Evolutionary conservation across 2,113 vertebrate genomes (phyloP).

Genomic region (Colius striatus): DNA sequence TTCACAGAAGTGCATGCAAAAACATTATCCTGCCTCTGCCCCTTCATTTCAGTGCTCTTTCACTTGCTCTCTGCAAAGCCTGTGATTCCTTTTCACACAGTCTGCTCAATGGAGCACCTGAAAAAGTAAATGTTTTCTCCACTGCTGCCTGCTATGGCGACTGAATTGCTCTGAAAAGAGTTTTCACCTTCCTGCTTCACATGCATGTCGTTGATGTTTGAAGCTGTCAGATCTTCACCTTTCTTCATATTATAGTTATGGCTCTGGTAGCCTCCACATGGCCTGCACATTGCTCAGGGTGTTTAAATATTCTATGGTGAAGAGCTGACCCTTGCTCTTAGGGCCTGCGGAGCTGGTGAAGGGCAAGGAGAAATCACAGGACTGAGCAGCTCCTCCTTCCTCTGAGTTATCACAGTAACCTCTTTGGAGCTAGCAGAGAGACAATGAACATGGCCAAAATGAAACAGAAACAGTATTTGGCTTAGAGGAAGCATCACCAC

Average conservation of each 20-base stretch:
- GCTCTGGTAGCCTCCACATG: fast-evolving
- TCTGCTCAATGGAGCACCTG: neutral
- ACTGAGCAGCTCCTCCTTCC: neutral
- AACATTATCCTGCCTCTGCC: neutral
- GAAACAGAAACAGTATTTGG: neutral
- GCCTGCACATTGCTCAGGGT: neutral
- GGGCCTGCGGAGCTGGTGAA: neutral
- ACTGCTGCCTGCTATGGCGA: neutral
- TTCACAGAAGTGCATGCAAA: neutral
- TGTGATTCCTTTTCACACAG: neutral
- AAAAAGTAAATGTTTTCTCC: neutral
- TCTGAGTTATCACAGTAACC: neutral
- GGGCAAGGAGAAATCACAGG: neutral
- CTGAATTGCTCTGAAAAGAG: neutral
- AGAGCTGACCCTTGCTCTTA: neutral
- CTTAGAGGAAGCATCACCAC: neutral
- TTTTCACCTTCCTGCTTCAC: neutral
- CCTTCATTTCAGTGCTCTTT: neutral
- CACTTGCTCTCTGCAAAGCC: neutral
- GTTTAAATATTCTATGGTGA: neutral
- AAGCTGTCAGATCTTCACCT: neutral
- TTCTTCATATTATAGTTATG: neutral
- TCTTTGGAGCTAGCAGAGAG: neutral
- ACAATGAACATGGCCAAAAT: neutral
- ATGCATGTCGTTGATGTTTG: neutral